Percentiles rank a stretch among this genome's conserved stretches.
Evolutionary conservation across 2,797 vertebrate species (phyloP).

Genomic region (Heterohyrax brucei): DNA sequence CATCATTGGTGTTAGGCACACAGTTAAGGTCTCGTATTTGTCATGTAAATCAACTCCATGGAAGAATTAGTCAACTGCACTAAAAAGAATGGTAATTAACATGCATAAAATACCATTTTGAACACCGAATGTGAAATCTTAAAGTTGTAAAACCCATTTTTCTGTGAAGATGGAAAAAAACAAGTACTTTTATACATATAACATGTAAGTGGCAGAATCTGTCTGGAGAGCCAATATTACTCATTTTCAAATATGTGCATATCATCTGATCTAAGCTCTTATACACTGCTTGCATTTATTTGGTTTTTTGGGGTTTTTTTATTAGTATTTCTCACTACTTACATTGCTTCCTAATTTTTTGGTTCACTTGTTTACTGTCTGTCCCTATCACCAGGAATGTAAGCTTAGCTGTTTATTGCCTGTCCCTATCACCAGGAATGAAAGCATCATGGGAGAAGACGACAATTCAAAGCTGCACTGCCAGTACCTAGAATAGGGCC

Average conservation of each 20-base stretch:
- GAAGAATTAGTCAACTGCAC: neutral
- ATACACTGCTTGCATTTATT: neutral
- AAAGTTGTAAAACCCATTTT: slow-evolving; percentile 4
- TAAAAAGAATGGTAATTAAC: slow-evolving; percentile 40
- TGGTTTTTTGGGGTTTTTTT: neutral
- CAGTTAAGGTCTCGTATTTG: neutral
- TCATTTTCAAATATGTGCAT: slow-evolving; percentile 19
- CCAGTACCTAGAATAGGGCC: neutral
- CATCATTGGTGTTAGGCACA: neutral
- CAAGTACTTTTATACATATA: neutral
- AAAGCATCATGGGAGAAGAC: neutral
- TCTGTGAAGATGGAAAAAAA: neutral
- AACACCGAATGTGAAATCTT: neutral
- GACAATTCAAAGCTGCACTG: neutral
- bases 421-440: neutral
- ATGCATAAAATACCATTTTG: slow-evolving; percentile 2
- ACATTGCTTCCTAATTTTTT: neutral
- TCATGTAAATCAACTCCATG: slow-evolving; percentile 11
- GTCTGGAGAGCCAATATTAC: neutral
- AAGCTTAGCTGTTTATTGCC: neutral
- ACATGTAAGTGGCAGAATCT: neutral
- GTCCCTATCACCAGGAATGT: neutral
- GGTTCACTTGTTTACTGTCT: neutral
- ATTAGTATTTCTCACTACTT: neutral
- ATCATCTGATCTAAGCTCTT: neutral